Evolutionary conservation across 2,888 invertebrate species (phyloP).

Genomic region (Apodemia arnacis): DNA sequence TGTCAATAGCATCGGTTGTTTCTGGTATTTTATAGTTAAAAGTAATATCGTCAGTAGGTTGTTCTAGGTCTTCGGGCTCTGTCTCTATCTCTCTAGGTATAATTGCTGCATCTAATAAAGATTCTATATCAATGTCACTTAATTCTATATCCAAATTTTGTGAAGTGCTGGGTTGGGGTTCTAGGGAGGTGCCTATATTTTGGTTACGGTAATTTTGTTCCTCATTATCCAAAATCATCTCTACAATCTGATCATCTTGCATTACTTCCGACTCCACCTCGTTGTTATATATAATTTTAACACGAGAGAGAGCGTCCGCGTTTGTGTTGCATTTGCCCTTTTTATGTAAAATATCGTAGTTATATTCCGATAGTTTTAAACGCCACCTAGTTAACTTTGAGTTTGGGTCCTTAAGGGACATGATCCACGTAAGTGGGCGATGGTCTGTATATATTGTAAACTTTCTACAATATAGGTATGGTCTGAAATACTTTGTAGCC

Average conservation of each 20-base stretch:
- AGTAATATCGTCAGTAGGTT: background rate
- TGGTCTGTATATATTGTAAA: constrained; percentile 70
- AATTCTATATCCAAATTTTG: background rate
- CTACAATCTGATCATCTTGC: no score
- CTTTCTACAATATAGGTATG: constrained; percentile 55
- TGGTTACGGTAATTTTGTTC: no score
- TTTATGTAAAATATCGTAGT: background rate
- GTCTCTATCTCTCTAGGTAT: background rate
- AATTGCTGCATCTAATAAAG: constrained; percentile 3
- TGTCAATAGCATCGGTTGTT: constrained; percentile 50
- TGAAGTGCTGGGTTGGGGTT: no score
- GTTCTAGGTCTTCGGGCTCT: no score
- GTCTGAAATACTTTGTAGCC: no score
- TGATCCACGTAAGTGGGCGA: constrained; percentile 64
- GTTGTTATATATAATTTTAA: background rate
- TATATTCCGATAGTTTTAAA: constrained; percentile 7
- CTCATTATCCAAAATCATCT: no score
- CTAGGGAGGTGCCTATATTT: no score
- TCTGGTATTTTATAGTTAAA: constrained; percentile 31
- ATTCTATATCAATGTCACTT: background rate
- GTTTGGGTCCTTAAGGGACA: constrained; percentile 59
- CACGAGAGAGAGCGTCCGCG: background rate
- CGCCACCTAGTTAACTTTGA: constrained; percentile 61
- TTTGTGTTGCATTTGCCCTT: background rate
- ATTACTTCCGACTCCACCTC: background rate